Evolutionary conservation across 2,888 invertebrate species (phyloP), one percentile per base, ranked within the genome.

Genomic region (Eudemis profundana): DNA sequence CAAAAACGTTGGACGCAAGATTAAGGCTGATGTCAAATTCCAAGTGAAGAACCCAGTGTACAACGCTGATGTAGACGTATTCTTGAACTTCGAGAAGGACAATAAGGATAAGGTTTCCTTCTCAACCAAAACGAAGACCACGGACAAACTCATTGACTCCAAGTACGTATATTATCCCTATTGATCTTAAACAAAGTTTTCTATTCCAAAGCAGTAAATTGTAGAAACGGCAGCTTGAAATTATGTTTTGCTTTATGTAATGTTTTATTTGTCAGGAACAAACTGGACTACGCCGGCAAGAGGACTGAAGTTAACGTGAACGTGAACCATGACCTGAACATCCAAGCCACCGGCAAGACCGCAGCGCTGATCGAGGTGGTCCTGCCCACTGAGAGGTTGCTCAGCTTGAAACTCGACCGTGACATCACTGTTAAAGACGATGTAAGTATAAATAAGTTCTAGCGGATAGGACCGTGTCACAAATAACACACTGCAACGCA

Each of bases 31-130:
- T 46, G 90, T 94, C 0, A 94, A 94, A 56, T 93, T 96, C 75
- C 86, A 93, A 0, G 82, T 95, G 0, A 93, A 93, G 56, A 93
- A 94, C 0, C 94, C 94, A 0, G 92, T 92, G 1, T 95, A 93
- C 81, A 93, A 94, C 68, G 90, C 94, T 0, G 94, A 94, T 50
- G 74, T 95, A 0, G 95, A 94, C 49, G 57, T 97, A 3, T 94
- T 91, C 72, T 94, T 96, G 29, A 94, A 96, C 79, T 95, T 93
- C 67, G 95, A 94, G 54, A 95, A 95, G 76, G 94, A 96, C 77
- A 94, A 95, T 46, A 93, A 88, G 46, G 95, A 95, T 74, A 95
- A 95, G 73, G 72, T 97, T 3, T 93, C 93, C 65, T 73, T 96
- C 40, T 93, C 93, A 33, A 95, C 96, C 0, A 92, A 93, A 69